Evolutionary conservation across 2,113 vertebrate species (phyloP), one percentile per base, ranked within the genome.

Genomic region (Kryptolebias marmoratus): DNA sequence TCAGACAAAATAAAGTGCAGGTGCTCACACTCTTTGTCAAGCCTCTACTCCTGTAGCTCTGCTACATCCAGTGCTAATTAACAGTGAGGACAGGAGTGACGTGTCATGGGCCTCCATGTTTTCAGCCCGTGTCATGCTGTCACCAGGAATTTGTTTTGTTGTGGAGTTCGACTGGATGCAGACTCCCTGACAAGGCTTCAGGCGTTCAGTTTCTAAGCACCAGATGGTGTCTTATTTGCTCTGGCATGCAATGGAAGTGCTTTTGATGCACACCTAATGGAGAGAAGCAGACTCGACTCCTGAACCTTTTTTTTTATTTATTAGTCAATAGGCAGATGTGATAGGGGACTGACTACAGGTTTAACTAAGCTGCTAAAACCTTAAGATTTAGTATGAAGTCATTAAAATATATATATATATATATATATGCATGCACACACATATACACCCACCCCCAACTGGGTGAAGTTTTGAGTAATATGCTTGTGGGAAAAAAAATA

Each of bases 181-280:
- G 71, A 67, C 70, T 81, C 59, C 76, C 69, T 82, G 82, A 84
- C 80, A 79, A 69, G 75, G 77, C 77, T 73, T 77, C 69, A 74
- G 77, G 68, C 42, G 16, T 52, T 71, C 9, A 39, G 27, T 66
- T 75, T 85, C 86, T 68, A 45, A 74, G 76, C 62, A 81, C 67
- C 89, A 88, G 83, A 80, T 85, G 89, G 80, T 84, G 69, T 77
- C 73, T 87, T 84, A 88, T 87, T 89, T 80, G 75, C 75, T 78
- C 68, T 83, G 87, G 80, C 82, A 66, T 74, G 70, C 64, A 80
- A 44, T 80, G 73, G 71, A 86, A 82, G 50, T 72, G 71, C 74
- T 87, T 73, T 75, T 76, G 80, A 88, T 79, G 78, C 71, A 79
- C 22, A 56, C 64, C 60, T 84, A 87, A 90, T 84, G 64, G 76